Conservation (phyloP, 2,113 vertebrate genomes). For the Alethe castanea region DNA sequence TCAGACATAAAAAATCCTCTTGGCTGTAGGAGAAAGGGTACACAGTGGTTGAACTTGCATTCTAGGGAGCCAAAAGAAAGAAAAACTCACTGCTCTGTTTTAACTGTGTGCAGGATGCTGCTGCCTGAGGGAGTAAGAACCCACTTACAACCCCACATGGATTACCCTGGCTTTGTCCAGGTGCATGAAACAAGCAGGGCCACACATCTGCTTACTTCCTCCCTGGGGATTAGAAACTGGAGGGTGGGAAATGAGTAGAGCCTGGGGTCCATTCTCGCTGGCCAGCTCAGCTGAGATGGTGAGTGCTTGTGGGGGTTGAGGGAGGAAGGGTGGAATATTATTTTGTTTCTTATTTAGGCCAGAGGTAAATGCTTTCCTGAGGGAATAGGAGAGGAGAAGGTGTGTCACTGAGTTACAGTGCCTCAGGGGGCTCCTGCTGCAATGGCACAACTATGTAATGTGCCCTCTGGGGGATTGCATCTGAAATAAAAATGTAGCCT, state of each 20-base stretch:
- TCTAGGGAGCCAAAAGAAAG: neutral
- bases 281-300: slow-evolving; percentile 1
- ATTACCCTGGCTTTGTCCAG: slow-evolving; percentile 37
- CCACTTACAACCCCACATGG: neutral
- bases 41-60: rapidly evolving
- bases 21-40: neutral
- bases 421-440: neutral
- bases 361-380: neutral
- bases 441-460: neutral
- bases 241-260: slow-evolving; percentile 31
- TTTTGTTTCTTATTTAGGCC: slow-evolving; percentile 33
- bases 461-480: neutral
- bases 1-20: neutral
- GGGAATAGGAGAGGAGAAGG: slow-evolving; percentile 16
- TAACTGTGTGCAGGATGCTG: neutral
- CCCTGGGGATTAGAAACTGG: slow-evolving; percentile 19
- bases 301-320: neutral
- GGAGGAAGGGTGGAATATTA: slow-evolving; percentile 7
- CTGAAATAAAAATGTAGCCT: slow-evolving; percentile 29
- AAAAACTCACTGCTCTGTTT: neutral
- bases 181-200: slow-evolving; percentile 34
- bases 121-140: slow-evolving; percentile 29
- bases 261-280: neutral
- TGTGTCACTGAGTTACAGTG: slow-evolving; percentile 8
- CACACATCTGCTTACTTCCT: slow-evolving; percentile 54